Evolutionary conservation across 1,140 invertebrate species (phyloP), one percentile per base, ranked within the genome.

Genomic region (Platorchestia sp.): DNA sequence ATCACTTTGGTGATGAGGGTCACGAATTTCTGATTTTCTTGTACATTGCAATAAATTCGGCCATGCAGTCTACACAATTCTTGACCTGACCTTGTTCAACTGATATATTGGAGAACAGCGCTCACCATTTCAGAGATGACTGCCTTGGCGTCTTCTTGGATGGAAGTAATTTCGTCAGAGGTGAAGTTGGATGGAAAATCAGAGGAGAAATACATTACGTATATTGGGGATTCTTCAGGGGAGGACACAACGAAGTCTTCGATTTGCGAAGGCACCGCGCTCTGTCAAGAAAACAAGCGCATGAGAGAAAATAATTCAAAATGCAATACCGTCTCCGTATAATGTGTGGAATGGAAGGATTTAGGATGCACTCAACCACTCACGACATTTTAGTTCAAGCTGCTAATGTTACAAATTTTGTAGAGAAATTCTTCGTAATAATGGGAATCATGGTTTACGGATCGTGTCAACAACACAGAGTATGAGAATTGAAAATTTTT

Each of bases 171-270:
- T n/a, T 93, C 91, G 0, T 93, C 91, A 45, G 44, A 10, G 14
- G 91, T 93, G 91, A 93, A 93, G 45, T 93, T 93, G 14, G 91
- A 6, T 45, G 91, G 91, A 89, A 42, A 89, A 42, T 45, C 43
- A 5, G 41, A 19, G 7, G 91, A 45, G 45, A 93, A 93, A 44
- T 16, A 93, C 45, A 47, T 44, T 44, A n/a, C 45, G 91, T 93
- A 93, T 47, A 93, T 93, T 44, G 91, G 91, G 0, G 91, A 93
- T 45, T 93, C 91, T 47, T 93, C 91, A 47, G 91, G 91, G 36
- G 19, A 7, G 10, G 45, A 6, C 14, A 93, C 91, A 44, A 93
- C 36, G 45, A 47, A 93, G 1, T 93, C n/a, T 93, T 45, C 91
- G 40, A 93, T 44, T 36, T 93, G 91, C 91, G 43, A 45, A n/a